These are phyloP conservation scores for Amiota mariae DNA, from an alignment of 2,888 invertebrate genomes.

Conservation along the genomic window DNA sequence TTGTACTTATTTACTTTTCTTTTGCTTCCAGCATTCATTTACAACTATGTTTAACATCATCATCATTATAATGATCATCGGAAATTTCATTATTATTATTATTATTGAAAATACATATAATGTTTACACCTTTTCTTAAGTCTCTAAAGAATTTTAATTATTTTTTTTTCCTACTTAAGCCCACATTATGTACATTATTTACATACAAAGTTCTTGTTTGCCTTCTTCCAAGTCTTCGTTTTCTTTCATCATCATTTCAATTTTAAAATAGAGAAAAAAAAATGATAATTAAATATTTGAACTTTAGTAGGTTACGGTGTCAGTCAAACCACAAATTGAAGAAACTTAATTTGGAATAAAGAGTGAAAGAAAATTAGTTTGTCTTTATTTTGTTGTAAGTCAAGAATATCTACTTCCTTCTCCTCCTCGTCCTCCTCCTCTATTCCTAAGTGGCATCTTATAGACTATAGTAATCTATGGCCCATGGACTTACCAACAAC, in stretches of 20 bases:
- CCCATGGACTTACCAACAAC: background rate
- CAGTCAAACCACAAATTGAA: slow-evolving; percentile 23
- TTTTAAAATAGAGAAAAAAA: slow-evolving; percentile 4
- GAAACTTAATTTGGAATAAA: too few relatives aligned
- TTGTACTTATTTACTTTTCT: too few relatives aligned
- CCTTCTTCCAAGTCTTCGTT: too few relatives aligned
- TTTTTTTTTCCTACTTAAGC: background rate
- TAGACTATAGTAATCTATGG: too few relatives aligned
- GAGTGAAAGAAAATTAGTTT: too few relatives aligned
- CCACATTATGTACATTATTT: too few relatives aligned
- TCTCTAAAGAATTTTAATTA: background rate
- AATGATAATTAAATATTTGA: slow-evolving; percentile 59
- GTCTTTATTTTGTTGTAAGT: too few relatives aligned
- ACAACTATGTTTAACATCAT: background rate
- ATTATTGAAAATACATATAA: slow-evolving; percentile 9
- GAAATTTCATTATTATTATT: slow-evolving; percentile 11
- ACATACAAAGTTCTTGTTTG: too few relatives aligned
- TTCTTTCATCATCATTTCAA: slow-evolving; percentile 26
- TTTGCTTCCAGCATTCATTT: background rate
- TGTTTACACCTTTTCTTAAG: slow-evolving; percentile 18
- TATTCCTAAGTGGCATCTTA: too few relatives aligned
- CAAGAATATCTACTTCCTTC: too few relatives aligned
- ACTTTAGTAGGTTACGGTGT: slow-evolving; percentile 58
- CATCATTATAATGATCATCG: slow-evolving; percentile 1
- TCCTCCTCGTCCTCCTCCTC: too few relatives aligned